These are phyloP conservation scores for Spilosoma lubricipeda DNA, from an alignment of 2,888 invertebrate species.

Conservation along the genomic window DNA sequence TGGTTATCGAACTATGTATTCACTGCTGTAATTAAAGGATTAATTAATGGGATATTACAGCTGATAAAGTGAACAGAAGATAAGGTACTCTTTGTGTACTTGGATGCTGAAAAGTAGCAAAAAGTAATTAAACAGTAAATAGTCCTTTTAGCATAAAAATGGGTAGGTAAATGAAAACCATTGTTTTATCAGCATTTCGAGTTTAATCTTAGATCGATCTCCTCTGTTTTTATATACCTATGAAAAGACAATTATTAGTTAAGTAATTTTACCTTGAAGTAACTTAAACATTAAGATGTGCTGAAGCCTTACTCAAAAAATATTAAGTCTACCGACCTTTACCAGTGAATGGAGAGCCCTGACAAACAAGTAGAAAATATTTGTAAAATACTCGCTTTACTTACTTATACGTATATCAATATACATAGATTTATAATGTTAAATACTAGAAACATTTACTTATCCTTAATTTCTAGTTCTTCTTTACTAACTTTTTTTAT, in stretches of 20 bases:
- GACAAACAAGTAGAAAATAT: background rate
- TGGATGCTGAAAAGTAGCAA: background rate
- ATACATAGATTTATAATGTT: no score
- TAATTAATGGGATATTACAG: background rate
- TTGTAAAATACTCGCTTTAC: background rate
- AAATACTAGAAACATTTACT: no score
- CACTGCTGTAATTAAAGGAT: background rate
- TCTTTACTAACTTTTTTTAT: no score
- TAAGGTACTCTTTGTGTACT: background rate
- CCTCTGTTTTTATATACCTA: background rate
- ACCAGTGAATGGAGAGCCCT: background rate
- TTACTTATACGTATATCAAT: no score
- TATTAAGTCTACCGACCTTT: background rate
- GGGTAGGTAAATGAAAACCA: background rate
- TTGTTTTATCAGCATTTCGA: background rate
- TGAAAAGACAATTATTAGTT: background rate
- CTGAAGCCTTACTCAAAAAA: background rate
- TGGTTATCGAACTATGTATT: conserved; percentile 1
- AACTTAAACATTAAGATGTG: background rate
- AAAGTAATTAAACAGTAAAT: background rate
- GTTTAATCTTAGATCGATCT: background rate
- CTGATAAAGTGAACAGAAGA: background rate
- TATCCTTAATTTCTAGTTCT: no score
- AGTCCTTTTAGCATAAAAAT: no score
- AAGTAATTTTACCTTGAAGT: background rate